phyloP scores from a whole-genome alignment of 2,888 invertebrate species.

The Atherix ibis region DNA sequence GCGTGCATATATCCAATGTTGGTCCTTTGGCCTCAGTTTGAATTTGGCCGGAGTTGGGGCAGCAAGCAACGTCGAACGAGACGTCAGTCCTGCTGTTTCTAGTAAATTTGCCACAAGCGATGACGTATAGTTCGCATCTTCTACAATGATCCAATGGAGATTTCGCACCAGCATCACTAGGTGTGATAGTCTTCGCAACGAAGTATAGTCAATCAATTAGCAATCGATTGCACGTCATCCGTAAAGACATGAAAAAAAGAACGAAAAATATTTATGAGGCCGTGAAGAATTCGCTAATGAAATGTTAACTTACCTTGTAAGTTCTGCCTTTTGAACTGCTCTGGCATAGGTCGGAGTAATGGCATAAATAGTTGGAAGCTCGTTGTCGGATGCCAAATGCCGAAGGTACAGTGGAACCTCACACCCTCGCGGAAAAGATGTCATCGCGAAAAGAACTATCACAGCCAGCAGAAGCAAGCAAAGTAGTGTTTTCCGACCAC shows the following conservation, averaged over 20 bases:
- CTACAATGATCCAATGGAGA: conserved; percentile 85
- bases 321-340: conserved; percentile 83
- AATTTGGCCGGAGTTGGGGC: conserved; percentile 53
- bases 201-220: too few species aligned
- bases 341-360: conserved; percentile 85
- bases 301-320: conserved; percentile 51
- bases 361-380: conserved; percentile 61
- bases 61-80: conserved; percentile 43
- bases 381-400: conserved; percentile 10
- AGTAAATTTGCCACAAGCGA: conserved; percentile 57
- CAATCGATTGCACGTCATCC: background rate
- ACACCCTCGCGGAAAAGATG: conserved; percentile 4
- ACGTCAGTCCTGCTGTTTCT: conserved; percentile 25
- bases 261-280: background rate
- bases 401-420: background rate
- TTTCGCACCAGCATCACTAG: conserved; percentile 74
- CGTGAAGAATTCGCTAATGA: background rate
- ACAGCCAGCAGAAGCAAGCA: too few species aligned
- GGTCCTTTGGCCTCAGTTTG: conserved; percentile 47
- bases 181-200: too few species aligned
- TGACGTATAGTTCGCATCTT: conserved; percentile 61
- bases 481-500: too few species aligned
- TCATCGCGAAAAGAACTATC: too few species aligned
- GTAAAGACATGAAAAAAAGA: background rate
- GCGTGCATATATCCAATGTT: conserved; percentile 63